Evolutionary conservation across 2,888 invertebrate genomes (phyloP), one percentile per base, ranked within the genome.

Genomic region (Microplitis deprimator): DNA sequence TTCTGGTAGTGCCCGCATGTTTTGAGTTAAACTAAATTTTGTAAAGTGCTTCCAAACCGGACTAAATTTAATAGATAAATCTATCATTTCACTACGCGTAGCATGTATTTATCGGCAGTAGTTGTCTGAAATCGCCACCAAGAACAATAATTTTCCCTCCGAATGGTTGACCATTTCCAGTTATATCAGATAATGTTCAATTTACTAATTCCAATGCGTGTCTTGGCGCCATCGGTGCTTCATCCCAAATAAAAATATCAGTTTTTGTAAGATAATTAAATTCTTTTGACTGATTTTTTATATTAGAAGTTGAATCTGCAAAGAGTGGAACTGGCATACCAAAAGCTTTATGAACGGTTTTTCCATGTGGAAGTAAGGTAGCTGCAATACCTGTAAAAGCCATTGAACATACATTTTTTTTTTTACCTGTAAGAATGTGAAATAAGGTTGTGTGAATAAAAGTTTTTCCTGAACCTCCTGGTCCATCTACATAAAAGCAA

Each of bases 31-130:
- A 20, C 81, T 68, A 75, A 76, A 79, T 68, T 79, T 75, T 3
- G 20, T 5, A 64, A 83, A 83, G 61, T 75, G 16, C 68, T 50
- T 60, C 82, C 81, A 83, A 39, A 83, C 17, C 16, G 64, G 29
- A 77, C 82, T 82, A 68, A 39, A 78, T 77, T 83, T 83, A 5
- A 84, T 82, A 6, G 81, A 82, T n/a, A 83, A 68, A 82, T 79
- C 80, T 4, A 83, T 38, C 62, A 68, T 50, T 71, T 77, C 73
- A 40, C 62, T 76, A 16, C 79, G 77, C 10, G 75, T 79, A 16
- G 73, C 73, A n/a, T 70, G 62, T 5, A 62, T 62, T 62, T 17
- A 62, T 62, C n/a, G 62, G 62, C 2, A 50, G 50, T 17, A 77
- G 50, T 75, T 75, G 74, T 20, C 74, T 50, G 20, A 80, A 80